Base-by-base conservation (phyloP, 2,888 invertebrate species). In the Leucoptera coffeella region DNA sequence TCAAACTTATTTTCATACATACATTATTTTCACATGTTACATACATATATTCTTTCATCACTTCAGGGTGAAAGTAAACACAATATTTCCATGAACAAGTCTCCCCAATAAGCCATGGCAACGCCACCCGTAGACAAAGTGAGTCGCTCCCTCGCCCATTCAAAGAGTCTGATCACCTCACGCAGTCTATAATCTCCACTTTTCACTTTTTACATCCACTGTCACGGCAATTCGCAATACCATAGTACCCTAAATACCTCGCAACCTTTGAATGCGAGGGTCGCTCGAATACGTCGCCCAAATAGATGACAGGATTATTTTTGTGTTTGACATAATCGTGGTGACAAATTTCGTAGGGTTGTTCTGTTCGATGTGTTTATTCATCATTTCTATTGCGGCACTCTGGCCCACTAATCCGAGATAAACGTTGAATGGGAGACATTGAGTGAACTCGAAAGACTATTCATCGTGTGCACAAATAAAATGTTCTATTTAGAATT, bases 251-350 rank as follows among this genome's bases (percentile, higher is more conserved):
- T 38, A 52, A 55, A 65, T 65, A n/a, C n/a, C n/a, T 65, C 60
- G 57, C 64, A 61, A 60, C 53, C 57, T 45, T 43, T 39, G 41
- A 47, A 41, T 24, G 26, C 20, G 20, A 26, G 28, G 60, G 57
- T 64, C 61, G 64, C n/a, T n/a, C n/a, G n/a, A n/a, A n/a, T n/a
- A 52, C 59, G 46, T 58, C 59, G 49, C 59, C 55, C 61, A 58
- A 58, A 62, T 53, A 60, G 58, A 67, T 65, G 67, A 64, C 60
- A 57, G 65, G 67, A 67, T 69, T 69, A 69, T 67, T 61, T 64
- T 62, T 67, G 65, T 62, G 58, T 65, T 67, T 69, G 67, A 67
- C 67, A 67, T 69, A 65, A 69, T 67, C 67, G 56, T 64, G 64
- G 62, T 67, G 67, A 69, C 67, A 69, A 67, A 67, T 64, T 58